Base-by-base conservation (phyloP, 2,797 vertebrate species). In the Anas capensis region DNA sequence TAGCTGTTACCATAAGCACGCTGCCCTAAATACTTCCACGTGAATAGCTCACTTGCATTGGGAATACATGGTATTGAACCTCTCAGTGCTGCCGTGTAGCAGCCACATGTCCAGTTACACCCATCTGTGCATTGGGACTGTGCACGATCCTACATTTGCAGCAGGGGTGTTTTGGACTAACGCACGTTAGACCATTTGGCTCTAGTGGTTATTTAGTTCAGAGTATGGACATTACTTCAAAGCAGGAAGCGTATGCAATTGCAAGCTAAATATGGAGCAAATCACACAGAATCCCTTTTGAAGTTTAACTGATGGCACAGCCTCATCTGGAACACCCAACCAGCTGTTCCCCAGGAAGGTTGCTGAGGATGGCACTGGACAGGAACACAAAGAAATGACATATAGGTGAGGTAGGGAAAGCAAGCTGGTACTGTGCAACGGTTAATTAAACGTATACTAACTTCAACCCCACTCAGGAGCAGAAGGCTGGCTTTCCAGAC, bases 401-500 rank as follows among this genome's bases (percentile, higher is more conserved):
- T 6, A 16, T 0, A 65, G 48, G 7, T 70, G 10, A 16, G 5
- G 20, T 4, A 20, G 17, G 38, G 42, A 46, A 82, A 36, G 46
- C 20, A 44, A 81, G 6, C 26, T 24, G 10, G 5, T 65, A n/a
- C 29, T 24, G 23, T 6, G 14, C 29, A 31, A 60, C 8, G 9
- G 24, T 19, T 29, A 27, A 62, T 62, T 19, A 11, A 40, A 40
- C 2, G 3, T 8, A 51, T 51, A 27, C 49, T 15, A 9, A 51
- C 49, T 51, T 51, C 49, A 27, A 15, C 8, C 11, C 53, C 78
- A 5, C 0, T 2, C 66, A 53, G 61, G 19, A 0, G 19, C 0
- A 31, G 11, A 62, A 54, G 31, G 29, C 9, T 6, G 5, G 21
- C 24, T 62, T 54, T 33, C 15, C 49, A 19, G 60, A 10, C 48